Evolutionary conservation across 1,140 invertebrate species (phyloP).

Genomic region (Drosophila azteca): DNA sequence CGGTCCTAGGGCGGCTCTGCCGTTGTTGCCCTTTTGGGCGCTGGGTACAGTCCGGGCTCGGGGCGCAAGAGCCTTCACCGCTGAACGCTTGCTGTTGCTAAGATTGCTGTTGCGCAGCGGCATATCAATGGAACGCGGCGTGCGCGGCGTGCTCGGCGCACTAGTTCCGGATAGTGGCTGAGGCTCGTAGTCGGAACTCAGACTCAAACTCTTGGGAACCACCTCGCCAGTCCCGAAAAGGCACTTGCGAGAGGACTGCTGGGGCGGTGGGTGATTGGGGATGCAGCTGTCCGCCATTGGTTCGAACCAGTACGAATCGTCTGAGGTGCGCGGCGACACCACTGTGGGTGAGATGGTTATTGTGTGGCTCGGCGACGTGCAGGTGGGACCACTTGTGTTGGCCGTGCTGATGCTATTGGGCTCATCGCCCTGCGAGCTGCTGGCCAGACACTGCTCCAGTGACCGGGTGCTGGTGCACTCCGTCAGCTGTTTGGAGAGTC

Average conservation of each 20-base stretch:
- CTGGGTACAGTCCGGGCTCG: neutral
- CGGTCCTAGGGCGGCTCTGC: neutral
- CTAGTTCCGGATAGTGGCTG: constrained; percentile 13
- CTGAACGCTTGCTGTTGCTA: constrained; percentile 30
- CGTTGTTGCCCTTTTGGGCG: constrained; percentile 1
- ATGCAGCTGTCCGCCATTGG: constrained; percentile 1
- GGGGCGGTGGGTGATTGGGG: neutral
- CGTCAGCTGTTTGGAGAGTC: constrained; percentile 3
- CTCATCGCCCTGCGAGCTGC: constrained; percentile 1
- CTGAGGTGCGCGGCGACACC: constrained; percentile 10
- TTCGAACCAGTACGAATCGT: constrained; percentile 5
- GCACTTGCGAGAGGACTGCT: constrained; percentile 40
- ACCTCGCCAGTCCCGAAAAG: constrained; percentile 33
- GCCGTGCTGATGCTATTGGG: neutral
- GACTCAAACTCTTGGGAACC: neutral
- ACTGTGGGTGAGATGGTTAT: constrained; percentile 8
- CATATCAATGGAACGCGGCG: constrained; percentile 20
- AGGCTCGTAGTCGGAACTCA: constrained; percentile 36
- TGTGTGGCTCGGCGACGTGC: constrained; percentile 1
- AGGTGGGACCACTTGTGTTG: neutral
- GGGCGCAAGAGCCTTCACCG: neutral
- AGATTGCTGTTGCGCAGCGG: constrained; percentile 38
- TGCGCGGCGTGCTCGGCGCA: constrained; percentile 38
- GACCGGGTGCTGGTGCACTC: constrained; percentile 54
- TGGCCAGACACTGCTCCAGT: neutral